Evolutionary conservation across 2,888 invertebrate genomes (phyloP).

Genomic region (Pilophorus perplexus): DNA sequence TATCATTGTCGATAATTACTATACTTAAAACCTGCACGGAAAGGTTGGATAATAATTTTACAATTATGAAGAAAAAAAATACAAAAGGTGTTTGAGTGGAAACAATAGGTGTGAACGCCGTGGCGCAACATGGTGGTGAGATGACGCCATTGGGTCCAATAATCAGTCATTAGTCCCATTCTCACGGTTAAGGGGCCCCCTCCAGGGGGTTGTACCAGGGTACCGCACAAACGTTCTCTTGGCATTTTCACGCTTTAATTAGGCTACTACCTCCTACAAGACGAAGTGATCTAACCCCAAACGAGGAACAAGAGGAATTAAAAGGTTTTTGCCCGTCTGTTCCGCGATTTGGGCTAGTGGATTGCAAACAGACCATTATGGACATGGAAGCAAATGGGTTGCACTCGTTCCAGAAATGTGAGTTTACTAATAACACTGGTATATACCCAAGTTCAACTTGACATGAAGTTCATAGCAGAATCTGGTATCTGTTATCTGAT

Average conservation of each 20-base stretch:
- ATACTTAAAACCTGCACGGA: too few species aligned
- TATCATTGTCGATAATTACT: too few species aligned
- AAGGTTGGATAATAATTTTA: conserved; percentile 1
- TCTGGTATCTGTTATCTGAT: too few species aligned
- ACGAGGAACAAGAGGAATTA: neutral
- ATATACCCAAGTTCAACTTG: too few species aligned
- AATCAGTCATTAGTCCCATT: conserved; percentile 37
- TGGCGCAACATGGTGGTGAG: neutral
- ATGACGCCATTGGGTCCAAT: conserved; percentile 34
- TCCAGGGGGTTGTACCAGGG: neutral
- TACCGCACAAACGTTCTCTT: conserved; percentile 2
- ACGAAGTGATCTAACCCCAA: neutral
- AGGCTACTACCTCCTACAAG: neutral
- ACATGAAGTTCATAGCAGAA: too few species aligned
- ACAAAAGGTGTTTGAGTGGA: neutral
- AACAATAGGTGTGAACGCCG: conserved; percentile 15
- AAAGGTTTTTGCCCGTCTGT: neutral
- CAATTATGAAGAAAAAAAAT: conserved; percentile 4
- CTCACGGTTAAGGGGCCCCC: neutral
- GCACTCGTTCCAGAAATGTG: too few species aligned
- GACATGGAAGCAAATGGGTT: too few species aligned
- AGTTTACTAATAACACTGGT: too few species aligned
- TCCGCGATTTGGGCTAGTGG: too few species aligned
- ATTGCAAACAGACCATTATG: too few species aligned
- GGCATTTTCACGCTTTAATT: conserved; percentile 9